A percentile compares a stretch with the other conserved stretches of the same genome.
These are phyloP conservation scores for Sterna hirundo DNA, from an alignment of 2,113 vertebrate species.

Conservation along the genomic window DNA sequence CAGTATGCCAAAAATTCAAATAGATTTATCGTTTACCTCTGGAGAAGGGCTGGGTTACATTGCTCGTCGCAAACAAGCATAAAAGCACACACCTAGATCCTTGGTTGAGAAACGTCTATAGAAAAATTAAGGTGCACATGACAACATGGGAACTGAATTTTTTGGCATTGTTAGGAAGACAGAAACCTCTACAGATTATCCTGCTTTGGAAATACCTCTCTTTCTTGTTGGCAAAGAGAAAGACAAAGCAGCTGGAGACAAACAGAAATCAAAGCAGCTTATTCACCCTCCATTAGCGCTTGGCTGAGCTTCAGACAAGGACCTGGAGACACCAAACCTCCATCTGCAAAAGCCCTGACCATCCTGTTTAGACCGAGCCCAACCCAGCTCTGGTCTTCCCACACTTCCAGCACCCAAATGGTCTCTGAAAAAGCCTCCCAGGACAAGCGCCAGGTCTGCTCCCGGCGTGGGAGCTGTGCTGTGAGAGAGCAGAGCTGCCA, in stretches of 20 bases:
- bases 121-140: background rate
- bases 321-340: background rate
- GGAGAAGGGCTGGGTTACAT: background rate
- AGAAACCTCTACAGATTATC: background rate
- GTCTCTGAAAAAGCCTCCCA: background rate
- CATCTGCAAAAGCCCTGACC: rapidly evolving
- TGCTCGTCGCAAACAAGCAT: background rate
- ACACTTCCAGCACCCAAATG: background rate
- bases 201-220: background rate
- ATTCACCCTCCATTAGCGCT: background rate
- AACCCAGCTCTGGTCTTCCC: background rate
- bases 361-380: background rate
- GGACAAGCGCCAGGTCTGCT: background rate
- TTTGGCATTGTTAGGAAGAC: background rate
- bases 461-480: rapidly evolving
- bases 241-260: background rate
- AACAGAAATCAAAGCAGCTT: background rate
- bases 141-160: background rate
- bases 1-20: background rate
- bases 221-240: background rate
- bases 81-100: too few species aligned
- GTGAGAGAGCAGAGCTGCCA: background rate
- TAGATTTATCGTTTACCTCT: background rate
- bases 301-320: background rate
- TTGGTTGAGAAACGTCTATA: background rate